phyloP scores from a whole-genome alignment of 2,888 invertebrate species.

The Drosophila rubida region DNA sequence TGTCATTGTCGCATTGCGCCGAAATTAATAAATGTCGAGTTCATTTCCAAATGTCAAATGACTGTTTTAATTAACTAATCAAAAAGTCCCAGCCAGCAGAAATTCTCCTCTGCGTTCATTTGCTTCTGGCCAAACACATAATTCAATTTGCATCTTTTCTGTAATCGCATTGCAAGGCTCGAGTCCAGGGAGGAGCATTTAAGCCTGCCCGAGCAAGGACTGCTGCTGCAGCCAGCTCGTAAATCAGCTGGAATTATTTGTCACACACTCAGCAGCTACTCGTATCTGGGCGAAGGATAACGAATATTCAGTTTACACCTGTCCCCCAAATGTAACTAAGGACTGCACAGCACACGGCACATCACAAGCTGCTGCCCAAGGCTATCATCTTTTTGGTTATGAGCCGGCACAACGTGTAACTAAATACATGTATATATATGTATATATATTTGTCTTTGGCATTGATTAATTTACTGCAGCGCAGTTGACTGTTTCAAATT shows the following conservation, averaged over 20 bases:
- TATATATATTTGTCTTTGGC: neutral
- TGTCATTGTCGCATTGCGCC: constrained; percentile 38
- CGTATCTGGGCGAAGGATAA: constrained; percentile 54
- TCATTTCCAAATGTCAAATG: constrained; percentile 60
- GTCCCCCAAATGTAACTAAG: constrained; percentile 57
- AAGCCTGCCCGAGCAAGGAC: constrained; percentile 40
- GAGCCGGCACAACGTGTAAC: constrained; percentile 12
- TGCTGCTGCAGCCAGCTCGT: constrained; percentile 37
- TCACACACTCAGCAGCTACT: constrained; percentile 59
- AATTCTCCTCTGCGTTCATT: constrained; percentile 23
- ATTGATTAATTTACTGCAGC: constrained; percentile 30
- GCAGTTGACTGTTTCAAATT: neutral
- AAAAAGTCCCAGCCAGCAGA: constrained; percentile 33
- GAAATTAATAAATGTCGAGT: constrained; percentile 72
- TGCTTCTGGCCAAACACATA: constrained; percentile 54
- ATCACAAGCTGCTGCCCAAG: constrained; percentile 44
- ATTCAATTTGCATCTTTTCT: constrained; percentile 67
- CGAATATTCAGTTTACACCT: constrained; percentile 75
- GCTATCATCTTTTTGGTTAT: constrained; percentile 51
- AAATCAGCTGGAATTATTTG: constrained; percentile 76
- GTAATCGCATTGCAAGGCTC: constrained; percentile 57
- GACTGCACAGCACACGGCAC: constrained; percentile 7
- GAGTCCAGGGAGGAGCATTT: constrained; percentile 22
- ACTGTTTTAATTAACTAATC: constrained; percentile 79
- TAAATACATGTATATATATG: neutral